Evolutionary conservation across 2,888 invertebrate genomes (phyloP), one percentile per base, ranked within the genome.

Genomic region (Gari tellinella): DNA sequence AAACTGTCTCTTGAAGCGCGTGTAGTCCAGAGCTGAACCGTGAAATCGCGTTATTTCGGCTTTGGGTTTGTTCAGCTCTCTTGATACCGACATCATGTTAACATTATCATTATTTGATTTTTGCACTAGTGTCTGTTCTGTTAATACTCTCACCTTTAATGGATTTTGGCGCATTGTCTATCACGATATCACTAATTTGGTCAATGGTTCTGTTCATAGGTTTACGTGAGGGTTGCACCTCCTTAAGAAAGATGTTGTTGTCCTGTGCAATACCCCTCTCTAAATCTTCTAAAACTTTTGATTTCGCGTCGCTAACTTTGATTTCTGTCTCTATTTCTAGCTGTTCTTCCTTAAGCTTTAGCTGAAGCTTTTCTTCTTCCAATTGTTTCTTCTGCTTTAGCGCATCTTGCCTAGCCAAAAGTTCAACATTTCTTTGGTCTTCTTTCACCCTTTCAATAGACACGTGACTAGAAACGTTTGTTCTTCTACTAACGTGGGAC

Each of bases 11-110:
- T 53, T 14, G 23, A 75, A 75, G 31, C 46, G 31, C 3, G 49
- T 57, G 25, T 63, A 70, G 4, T 70, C 63, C 46, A 66, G 53
- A 15, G 70, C 57, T 25, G 49, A 51, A 5, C 74, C 74, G 12
- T 40, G 15, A 21, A 74, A 74, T 21, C 26, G 51, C 15, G 41
- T 14, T 17, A 74, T 65, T 49, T 74, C 62, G 5, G 53, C 43
- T 19, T 56, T 68, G 0, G 68, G 69, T 26, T 74, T 74, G 19
- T 57, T 57, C 10, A 74, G 37, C 40, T 60, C 53, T 2, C 26
- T 17, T 3, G 53, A 15, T 17, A 52, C 46, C 5, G 31, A 43
- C 3, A 41, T 12, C 10, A 5, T 14, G 8, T 7, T n/a, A 49
- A 7, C 23, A 7, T 7, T 49, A 23, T 49, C 19, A 40, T 40